These are phyloP conservation scores for Sthenelais limicola DNA, from an alignment of 2,888 invertebrate species.

Conservation along the genomic window DNA sequence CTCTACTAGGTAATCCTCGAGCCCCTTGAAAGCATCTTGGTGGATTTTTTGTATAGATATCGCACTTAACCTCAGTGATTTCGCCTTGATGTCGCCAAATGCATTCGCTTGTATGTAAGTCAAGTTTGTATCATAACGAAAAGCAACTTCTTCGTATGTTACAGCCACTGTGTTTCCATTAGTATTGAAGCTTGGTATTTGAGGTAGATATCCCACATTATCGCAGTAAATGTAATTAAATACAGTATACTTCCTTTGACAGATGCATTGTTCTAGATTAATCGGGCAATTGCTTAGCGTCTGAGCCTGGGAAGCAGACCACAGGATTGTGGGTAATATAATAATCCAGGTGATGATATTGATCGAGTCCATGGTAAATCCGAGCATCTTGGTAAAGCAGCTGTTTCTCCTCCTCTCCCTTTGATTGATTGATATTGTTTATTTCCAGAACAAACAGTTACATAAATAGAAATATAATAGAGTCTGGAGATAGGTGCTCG, in stretches of 20 bases:
- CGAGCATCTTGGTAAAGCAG: too few species aligned
- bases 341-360: too few species aligned
- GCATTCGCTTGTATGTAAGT: neutral
- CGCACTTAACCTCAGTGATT: neutral
- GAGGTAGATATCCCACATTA: neutral
- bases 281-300: slow-evolving; percentile 4
- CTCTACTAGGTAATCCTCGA: slow-evolving; percentile 5
- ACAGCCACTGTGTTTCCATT: slow-evolving; percentile 9
- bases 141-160: neutral
- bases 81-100: neutral
- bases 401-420: too few species aligned
- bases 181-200: neutral
- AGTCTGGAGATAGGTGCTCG: too few species aligned
- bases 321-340: too few species aligned
- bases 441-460: too few species aligned
- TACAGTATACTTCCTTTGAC: slow-evolving; percentile 4
- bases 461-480: too few species aligned
- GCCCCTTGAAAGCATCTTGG: neutral
- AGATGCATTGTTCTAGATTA: neutral
- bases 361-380: too few species aligned
- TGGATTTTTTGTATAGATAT: neutral
- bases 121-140: neutral
- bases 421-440: too few species aligned
- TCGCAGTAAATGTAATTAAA: slow-evolving; percentile 24
- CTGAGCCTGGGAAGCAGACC: too few species aligned